Evolutionary conservation across 2,888 invertebrate genomes (phyloP).

Genomic region (Lydus trimaculatus): DNA sequence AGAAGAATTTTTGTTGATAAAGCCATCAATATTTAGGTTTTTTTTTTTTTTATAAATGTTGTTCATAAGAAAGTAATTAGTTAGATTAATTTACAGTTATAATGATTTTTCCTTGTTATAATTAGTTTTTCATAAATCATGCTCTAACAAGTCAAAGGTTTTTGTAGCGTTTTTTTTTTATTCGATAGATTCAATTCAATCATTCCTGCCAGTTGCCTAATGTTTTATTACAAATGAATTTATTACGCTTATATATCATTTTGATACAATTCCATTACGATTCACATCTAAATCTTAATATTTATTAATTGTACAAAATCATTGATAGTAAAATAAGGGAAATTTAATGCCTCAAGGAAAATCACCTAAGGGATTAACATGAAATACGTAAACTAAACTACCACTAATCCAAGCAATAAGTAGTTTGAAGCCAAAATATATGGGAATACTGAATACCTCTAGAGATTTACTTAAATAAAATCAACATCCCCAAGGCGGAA

Average conservation of each 20-base stretch:
- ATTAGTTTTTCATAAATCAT: constrained; percentile 1
- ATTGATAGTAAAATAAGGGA: not conserved
- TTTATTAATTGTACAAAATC: not conserved
- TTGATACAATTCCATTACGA: not conserved
- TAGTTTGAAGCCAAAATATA: not conserved
- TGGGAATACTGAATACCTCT: not conserved
- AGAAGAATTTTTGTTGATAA: not conserved
- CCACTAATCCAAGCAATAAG: not conserved
- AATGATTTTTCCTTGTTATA: not conserved
- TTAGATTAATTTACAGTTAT: not conserved
- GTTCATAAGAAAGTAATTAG: not conserved
- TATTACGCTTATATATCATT: not conserved
- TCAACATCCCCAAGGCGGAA: not conserved
- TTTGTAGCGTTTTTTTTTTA: not conserved
- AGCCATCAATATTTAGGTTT: not conserved
- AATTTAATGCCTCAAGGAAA: not conserved
- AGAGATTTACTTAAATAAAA: not conserved
- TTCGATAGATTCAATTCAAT: not conserved
- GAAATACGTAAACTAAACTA: not conserved
- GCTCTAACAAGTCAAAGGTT: too few species aligned
- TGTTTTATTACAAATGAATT: not conserved
- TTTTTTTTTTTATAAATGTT: not conserved
- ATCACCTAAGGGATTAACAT: not conserved
- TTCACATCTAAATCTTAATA: not conserved
- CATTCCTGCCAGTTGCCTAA: not conserved